Evolutionary conservation across 2,888 invertebrate genomes (phyloP).

Genomic region (Xanthia icteritia): DNA sequence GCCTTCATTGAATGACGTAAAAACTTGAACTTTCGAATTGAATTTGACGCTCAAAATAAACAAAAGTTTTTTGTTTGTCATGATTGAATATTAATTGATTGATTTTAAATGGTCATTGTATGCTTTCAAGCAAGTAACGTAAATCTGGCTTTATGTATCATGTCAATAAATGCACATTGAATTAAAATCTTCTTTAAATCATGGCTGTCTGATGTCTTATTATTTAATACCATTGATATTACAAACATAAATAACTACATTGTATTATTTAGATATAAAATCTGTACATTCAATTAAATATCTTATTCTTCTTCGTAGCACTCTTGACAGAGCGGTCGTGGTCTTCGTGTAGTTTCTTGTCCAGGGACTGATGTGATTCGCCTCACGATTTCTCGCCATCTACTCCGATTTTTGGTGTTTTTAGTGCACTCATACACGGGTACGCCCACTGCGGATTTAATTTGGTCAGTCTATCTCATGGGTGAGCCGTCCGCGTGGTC

Average conservation of each 20-base stretch:
- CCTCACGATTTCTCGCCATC: no score
- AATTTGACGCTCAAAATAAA: not conserved
- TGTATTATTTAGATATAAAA: slow-evolving; percentile 25
- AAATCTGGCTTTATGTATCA: not conserved
- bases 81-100: not conserved
- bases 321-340: no score
- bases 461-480: no score
- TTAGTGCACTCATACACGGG: no score
- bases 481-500: no score
- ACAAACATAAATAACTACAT: slow-evolving; percentile 7
- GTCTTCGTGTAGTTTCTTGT: no score
- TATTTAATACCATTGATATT: slow-evolving; percentile 12
- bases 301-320: not conserved
- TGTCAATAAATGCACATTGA: not conserved
- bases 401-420: no score
- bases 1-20: no score
- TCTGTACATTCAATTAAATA: slow-evolving; percentile 45
- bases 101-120: not conserved
- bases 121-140: not conserved
- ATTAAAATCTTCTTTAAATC: not conserved
- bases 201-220: slow-evolving; percentile 5
- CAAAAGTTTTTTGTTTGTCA: not conserved
- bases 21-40: not conserved
- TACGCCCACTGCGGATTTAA: no score
- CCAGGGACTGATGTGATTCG: no score